Conservation (phyloP, 1,140 invertebrate genomes). For the Aporrectodea caliginosa region DNA sequence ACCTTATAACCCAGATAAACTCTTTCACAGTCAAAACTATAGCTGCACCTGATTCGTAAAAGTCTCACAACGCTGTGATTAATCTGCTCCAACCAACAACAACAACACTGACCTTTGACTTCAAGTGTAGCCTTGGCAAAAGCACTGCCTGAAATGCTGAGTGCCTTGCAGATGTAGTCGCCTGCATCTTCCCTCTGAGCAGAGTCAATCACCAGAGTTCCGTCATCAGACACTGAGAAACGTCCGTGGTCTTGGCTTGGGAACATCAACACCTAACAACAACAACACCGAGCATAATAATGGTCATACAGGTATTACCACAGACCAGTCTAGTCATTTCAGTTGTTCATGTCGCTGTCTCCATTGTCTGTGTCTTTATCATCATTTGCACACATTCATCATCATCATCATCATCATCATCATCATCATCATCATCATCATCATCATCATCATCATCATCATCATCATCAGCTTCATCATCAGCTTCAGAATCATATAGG, state of each 20-base stretch:
- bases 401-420: not conserved
- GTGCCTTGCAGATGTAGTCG: conserved; percentile 79
- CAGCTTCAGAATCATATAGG: too few species aligned
- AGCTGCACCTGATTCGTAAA: too few species aligned
- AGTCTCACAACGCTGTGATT: not conserved
- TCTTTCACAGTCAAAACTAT: not conserved
- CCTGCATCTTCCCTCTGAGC: conserved; percentile 77
- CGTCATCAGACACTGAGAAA: conserved; percentile 71
- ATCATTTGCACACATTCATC: not conserved
- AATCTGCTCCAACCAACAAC: not conserved
- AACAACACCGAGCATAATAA: not conserved
- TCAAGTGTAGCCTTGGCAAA: conserved; percentile 74
- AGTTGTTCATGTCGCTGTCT: not conserved
- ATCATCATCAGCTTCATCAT: too few species aligned
- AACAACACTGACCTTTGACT: conserved; percentile 63
- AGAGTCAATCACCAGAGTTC: conserved; percentile 70
- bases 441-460: too few species aligned
- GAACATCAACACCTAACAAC: conserved; percentile 58
- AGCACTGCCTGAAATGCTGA: conserved; percentile 77
- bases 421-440: conserved; percentile 10
- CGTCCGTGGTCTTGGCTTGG: conserved; percentile 73
- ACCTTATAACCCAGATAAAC: not conserved
- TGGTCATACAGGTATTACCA: not conserved
- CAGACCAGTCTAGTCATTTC: not conserved
- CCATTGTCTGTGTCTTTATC: not conserved